Evolutionary conservation across 2,113 vertebrate genomes (phyloP), one percentile per base, ranked within the genome.

Genomic region (Pygoscelis antarcticus): DNA sequence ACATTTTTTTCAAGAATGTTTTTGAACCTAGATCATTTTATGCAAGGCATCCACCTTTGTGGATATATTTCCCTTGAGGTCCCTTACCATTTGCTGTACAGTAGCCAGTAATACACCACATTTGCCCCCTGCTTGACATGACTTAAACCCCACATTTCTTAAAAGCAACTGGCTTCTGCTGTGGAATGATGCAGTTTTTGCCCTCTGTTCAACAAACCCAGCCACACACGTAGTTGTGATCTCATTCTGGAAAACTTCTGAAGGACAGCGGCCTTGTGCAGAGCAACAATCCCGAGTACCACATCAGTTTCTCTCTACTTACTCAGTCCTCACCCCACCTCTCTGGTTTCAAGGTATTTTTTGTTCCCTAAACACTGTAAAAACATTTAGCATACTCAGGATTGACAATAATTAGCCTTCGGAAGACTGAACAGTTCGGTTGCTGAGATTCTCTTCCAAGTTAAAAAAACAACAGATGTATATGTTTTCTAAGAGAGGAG

Each of bases 161-260:
- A 70, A 95, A 97, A 96, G 60, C 87, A 93, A 95, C 87, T 82
- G 76, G 22, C 51, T 95, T 92, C 71, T 85, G 54, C 80, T 92
- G 51, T 93, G 92, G 96, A 94, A 94, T 94, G 92, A 96, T 94
- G 79, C 94, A 90, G 93, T 49, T 91, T 95, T 93, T 97, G 89
- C 93, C 81, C 92, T 96, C 91, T 91, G 91, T 42, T 88, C 68
- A 92, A 89, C 90, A 96, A 93, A 69, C 57, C 25, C 89, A 91
- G 94, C 94, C 95, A 97, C 95, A 97, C 96, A 96, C 44, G 2
- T 92, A 94, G 95, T 4, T 88, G 91, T 97, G 97, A 97, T 94
- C 93, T 98, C 96, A 97, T 94, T 96, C 93, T 49, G 90, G 89
- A 96, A 97, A 97, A 96, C 93, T 97, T 94, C 96, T 96, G 91